These are phyloP conservation scores for Eospalax fontanierii DNA, from an alignment of 2,797 vertebrate species.

Conservation along the genomic window DNA sequence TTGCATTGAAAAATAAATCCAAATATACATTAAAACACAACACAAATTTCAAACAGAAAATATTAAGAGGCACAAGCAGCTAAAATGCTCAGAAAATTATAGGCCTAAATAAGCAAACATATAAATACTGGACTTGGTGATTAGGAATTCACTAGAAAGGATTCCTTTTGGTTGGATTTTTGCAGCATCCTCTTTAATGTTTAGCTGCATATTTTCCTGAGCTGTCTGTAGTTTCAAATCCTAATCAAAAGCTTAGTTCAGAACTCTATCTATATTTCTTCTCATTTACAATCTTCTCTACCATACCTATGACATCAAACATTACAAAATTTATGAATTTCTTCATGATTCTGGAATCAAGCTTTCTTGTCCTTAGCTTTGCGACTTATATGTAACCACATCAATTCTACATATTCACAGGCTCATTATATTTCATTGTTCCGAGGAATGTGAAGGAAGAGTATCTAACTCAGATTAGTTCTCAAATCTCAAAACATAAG, in stretches of 20 bases:
- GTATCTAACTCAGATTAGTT: not conserved
- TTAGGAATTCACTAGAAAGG: not conserved
- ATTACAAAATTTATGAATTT: not conserved
- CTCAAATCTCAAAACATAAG: not conserved
- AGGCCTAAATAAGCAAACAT: not conserved
- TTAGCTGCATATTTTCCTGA: not conserved
- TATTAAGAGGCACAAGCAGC: not conserved
- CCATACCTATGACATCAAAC: not conserved
- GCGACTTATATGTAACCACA: not conserved
- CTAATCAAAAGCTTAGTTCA: not conserved
- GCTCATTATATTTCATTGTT: not conserved
- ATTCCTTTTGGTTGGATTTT: not conserved
- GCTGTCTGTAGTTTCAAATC: not conserved
- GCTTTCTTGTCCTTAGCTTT: not conserved
- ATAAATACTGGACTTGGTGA: not conserved
- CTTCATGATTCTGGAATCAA: not conserved
- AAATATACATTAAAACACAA: too few species aligned
- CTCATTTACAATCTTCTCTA: not conserved
- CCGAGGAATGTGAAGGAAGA: not conserved
- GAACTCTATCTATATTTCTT: not conserved
- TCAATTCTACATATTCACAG: not conserved
- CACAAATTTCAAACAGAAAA: not conserved
- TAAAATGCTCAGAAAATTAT: not conserved
- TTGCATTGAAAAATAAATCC: too few species aligned
- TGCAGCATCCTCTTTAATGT: not conserved